Evolutionary conservation across 2,113 vertebrate species (phyloP).

Genomic region (Elgaria multicarinata): DNA sequence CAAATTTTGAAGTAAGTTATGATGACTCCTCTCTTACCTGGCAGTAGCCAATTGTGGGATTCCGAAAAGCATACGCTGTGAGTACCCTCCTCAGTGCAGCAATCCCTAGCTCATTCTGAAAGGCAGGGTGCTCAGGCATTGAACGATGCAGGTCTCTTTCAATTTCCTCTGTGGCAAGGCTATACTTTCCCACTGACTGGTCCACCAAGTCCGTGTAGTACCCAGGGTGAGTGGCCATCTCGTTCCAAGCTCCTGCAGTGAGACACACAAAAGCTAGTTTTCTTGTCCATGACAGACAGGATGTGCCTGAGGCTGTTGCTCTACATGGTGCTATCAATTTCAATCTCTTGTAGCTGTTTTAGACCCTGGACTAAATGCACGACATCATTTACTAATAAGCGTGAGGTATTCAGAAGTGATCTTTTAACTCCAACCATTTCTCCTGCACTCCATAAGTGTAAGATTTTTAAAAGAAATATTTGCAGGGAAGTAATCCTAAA

Average conservation of each 20-base stretch:
- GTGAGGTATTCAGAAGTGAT: slow-evolving; percentile 6
- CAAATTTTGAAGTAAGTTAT: not conserved
- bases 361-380: not conserved
- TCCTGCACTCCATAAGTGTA: not conserved
- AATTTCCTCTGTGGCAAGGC: slow-evolving; percentile 94
- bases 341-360: not conserved
- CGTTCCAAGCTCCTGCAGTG: slow-evolving; percentile 90
- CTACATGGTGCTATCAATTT: not conserved
- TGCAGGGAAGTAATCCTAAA: not conserved
- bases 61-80: slow-evolving; percentile 95
- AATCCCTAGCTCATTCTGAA: slow-evolving; percentile 95
- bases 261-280: not conserved
- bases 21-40: slow-evolving; percentile 80
- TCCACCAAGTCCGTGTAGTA: slow-evolving; percentile 93
- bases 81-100: slow-evolving; percentile 94
- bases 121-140: slow-evolving; percentile 97
- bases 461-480: not conserved
- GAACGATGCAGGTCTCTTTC: slow-evolving; percentile 97
- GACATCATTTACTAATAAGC: not conserved
- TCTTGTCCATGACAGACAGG: not conserved
- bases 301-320: not conserved
- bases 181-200: slow-evolving; percentile 88
- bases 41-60: slow-evolving; percentile 96
- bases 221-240: slow-evolving; percentile 92
- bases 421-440: not conserved